Percentiles rank a stretch among this genome's conserved stretches.
phyloP scores from a whole-genome alignment of 2,113 vertebrate genomes.

The Psittacula cyanocephala region DNA sequence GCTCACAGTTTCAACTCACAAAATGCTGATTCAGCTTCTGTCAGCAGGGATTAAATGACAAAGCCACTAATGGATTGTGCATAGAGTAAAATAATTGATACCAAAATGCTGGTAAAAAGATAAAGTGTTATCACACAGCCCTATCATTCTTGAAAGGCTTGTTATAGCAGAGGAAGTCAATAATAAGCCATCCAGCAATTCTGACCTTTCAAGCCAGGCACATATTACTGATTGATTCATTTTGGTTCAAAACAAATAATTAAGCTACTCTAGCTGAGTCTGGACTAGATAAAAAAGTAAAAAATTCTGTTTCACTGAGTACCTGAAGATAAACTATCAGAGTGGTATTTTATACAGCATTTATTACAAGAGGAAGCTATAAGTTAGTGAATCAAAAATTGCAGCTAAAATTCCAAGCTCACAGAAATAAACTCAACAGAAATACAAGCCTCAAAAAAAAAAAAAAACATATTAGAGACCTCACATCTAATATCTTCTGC shows the following conservation, averaged over 20 bases:
- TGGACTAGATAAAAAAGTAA: neutral
- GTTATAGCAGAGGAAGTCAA: conserved; percentile 30
- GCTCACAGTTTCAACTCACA: neutral
- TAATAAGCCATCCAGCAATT: neutral
- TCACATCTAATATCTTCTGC: neutral
- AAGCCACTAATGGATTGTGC: neutral
- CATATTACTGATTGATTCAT: neutral
- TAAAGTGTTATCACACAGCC: neutral
- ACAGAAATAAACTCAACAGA: neutral
- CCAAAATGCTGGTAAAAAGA: neutral
- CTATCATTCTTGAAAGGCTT: conserved; percentile 14
- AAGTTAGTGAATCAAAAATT: neutral
- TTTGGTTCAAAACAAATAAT: neutral
- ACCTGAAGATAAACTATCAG: neutral
- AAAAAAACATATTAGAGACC: neutral
- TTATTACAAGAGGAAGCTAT: neutral
- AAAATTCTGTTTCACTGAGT: neutral
- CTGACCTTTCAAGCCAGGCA: neutral
- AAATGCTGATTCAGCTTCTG: neutral
- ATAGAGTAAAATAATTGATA: neutral
- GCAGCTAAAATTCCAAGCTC: neutral
- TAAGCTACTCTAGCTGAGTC: neutral
- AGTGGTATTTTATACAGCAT: accelerated
- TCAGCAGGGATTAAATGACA: neutral
- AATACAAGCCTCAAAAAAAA: neutral